A percentile compares a stretch with the other conserved stretches of the same genome.
These are phyloP conservation scores for Callopanchax toddi DNA, from an alignment of 2,113 vertebrate species.

Conservation along the genomic window DNA sequence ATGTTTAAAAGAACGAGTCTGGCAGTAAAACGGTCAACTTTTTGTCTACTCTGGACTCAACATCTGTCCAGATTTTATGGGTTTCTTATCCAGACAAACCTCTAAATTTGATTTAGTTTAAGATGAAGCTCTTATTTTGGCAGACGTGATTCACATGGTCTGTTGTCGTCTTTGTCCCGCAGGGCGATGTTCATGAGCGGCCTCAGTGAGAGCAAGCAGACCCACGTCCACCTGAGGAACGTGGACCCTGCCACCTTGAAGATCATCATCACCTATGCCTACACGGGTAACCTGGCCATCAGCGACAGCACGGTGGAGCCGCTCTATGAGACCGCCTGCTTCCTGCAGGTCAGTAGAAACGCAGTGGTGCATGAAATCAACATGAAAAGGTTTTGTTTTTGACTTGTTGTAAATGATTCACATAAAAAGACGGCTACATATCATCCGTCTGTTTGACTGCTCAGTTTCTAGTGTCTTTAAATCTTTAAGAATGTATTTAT, in stretches of 20 bases:
- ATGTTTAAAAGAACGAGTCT: slow-evolving; percentile 18
- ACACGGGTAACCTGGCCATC: slow-evolving; percentile 95
- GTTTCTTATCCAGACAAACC: too few species aligned
- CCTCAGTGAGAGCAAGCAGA: slow-evolving; percentile 97
- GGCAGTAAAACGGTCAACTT: slow-evolving; percentile 7
- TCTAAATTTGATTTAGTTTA: background rate
- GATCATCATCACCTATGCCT: slow-evolving; percentile 95
- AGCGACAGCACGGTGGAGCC: slow-evolving; percentile 95
- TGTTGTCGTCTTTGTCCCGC: slow-evolving; percentile 6
- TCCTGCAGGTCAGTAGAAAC: slow-evolving; percentile 87
- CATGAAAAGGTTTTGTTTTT: background rate
- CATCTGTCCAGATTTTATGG: background rate
- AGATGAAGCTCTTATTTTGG: background rate
- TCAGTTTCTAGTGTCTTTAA: too few species aligned
- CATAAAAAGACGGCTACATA: too few species aligned
- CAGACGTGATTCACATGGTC: too few species aligned
- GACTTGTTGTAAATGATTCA: background rate
- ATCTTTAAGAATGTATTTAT: background rate
- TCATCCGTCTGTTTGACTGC: too few species aligned
- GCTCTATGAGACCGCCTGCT: slow-evolving; percentile 98
- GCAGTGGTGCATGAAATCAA: too few species aligned
- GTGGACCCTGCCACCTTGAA: slow-evolving; percentile 94
- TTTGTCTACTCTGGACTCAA: too few species aligned
- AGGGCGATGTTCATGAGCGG: slow-evolving; percentile 99
- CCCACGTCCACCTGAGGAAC: slow-evolving; percentile 92